Evolutionary conservation across 2,888 invertebrate genomes (phyloP).

Genomic region (Timandra comae): DNA sequence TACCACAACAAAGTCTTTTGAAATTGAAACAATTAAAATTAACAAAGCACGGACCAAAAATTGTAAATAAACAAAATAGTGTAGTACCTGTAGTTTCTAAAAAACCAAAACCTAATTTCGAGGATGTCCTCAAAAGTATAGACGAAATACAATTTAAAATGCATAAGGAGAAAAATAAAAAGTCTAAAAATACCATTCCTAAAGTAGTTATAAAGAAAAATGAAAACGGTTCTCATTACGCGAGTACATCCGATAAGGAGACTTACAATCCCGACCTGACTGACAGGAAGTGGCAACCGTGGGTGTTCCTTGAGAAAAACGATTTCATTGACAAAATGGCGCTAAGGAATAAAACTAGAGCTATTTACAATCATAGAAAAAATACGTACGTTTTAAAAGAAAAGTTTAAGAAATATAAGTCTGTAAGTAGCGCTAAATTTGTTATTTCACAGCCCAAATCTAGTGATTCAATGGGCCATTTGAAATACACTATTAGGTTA

Average conservation of each 20-base stretch:
- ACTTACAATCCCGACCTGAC: constrained; percentile 63
- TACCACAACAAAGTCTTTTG: constrained; percentile 60
- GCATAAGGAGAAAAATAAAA: constrained; percentile 59
- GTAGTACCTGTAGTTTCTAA: constrained; percentile 38
- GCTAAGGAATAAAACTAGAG: constrained; percentile 51
- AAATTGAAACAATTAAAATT: constrained; percentile 62
- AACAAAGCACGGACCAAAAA: constrained; percentile 53
- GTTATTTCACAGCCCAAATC: constrained; percentile 57
- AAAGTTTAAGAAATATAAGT: constrained; percentile 63
- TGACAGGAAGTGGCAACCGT: constrained; percentile 72
- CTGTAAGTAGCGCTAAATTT: constrained; percentile 54
- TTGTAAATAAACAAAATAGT: constrained; percentile 29
- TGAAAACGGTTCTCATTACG: constrained; percentile 65
- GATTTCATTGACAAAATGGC: constrained; percentile 68
- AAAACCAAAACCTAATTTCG: constrained; percentile 68
- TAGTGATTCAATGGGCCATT: constrained; percentile 42
- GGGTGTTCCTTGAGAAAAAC: constrained; percentile 68
- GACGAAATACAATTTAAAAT: constrained; percentile 66
- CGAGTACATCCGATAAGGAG: constrained; percentile 49
- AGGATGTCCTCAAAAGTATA: constrained; percentile 71
- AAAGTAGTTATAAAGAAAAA: constrained; percentile 72
- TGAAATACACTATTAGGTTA: constrained; percentile 66
- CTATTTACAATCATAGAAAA: constrained; percentile 58
- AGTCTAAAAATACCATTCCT: constrained; percentile 53
- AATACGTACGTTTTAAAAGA: constrained; percentile 56